Conservation (phyloP, 1,140 invertebrate genomes). For the Panagrolaimus sp. region DNA sequence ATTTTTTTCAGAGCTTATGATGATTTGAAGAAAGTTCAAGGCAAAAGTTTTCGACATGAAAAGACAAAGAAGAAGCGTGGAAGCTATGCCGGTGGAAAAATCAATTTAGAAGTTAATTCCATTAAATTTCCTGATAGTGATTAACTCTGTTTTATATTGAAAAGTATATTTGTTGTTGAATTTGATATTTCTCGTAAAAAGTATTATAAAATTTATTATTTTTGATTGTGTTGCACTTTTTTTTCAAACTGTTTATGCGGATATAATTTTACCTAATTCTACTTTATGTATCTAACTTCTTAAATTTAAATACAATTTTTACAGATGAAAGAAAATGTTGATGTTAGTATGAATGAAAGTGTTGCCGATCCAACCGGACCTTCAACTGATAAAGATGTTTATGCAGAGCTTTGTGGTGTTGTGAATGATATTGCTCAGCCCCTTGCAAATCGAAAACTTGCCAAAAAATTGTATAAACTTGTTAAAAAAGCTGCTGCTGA, state of each 20-base stretch:
- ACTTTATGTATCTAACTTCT: not conserved
- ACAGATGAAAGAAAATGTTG: slow-evolving; percentile 10
- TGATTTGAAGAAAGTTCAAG: slow-evolving; percentile 61
- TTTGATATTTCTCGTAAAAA: not conserved
- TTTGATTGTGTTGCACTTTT: not conserved
- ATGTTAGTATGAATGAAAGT: slow-evolving; percentile 11
- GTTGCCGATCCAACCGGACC: slow-evolving; percentile 13
- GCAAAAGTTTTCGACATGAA: slow-evolving; percentile 93
- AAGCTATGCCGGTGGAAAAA: slow-evolving; percentile 82
- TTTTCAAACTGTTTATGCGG: not conserved
- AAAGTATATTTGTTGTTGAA: slow-evolving; percentile 14
- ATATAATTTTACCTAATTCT: not conserved
- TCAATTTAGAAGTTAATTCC: slow-evolving; percentile 83
- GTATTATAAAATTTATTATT: not conserved
- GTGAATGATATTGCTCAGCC: slow-evolving; percentile 19
- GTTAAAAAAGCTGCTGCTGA: slow-evolving; percentile 8
- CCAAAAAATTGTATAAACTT: slow-evolving; percentile 26
- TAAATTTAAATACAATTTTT: not conserved
- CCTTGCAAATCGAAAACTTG: slow-evolving; percentile 20
- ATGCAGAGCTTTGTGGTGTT: slow-evolving; percentile 11
- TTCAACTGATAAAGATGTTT: slow-evolving; percentile 20
- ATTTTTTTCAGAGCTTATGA: no score
- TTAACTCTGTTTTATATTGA: not conserved
- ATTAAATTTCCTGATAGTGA: slow-evolving; percentile 76
- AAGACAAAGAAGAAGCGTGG: slow-evolving; percentile 99